Evolutionary conservation across 2,888 invertebrate species (phyloP).

Genomic region (Papilio demoleus): DNA sequence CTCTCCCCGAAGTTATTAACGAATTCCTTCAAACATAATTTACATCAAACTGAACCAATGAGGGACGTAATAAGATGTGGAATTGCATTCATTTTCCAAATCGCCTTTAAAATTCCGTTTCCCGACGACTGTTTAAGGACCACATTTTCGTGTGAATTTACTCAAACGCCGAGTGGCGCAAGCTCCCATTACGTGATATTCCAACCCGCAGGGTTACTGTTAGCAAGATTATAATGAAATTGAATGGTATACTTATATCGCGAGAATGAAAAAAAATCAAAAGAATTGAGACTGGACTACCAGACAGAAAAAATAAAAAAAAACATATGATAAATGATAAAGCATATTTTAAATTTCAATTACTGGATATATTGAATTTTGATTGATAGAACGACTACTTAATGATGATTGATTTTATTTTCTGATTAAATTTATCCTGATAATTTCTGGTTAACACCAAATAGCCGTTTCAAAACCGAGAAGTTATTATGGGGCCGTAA

Average conservation of each 20-base stretch:
- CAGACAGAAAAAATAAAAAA: constrained; percentile 13
- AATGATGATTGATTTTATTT: constrained; percentile 20
- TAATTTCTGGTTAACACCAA: neutral
- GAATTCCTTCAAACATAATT: neutral
- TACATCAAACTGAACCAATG: constrained; percentile 7
- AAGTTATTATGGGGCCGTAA: neutral
- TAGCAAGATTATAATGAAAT: constrained; percentile 70
- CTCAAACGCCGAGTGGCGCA: constrained; percentile 48
- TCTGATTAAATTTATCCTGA: neutral
- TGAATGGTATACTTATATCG: constrained; percentile 60
- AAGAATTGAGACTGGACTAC: neutral
- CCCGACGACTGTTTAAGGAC: constrained; percentile 46
- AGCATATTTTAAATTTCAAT: constrained; percentile 6
- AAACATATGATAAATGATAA: neutral
- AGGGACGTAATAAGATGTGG: constrained; percentile 27
- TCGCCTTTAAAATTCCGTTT: constrained; percentile 28
- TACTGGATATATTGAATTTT: constrained; percentile 6
- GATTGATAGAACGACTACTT: constrained; percentile 24
- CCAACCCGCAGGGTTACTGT: constrained; percentile 55
- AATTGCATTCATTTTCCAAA: constrained; percentile 34
- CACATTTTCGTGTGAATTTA: constrained; percentile 56
- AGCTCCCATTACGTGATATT: constrained; percentile 64
- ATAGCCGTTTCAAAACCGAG: neutral
- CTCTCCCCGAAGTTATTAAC: neutral
- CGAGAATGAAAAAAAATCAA: constrained; percentile 50